Percentiles rank a stretch among this genome's conserved stretches.
phyloP scores from a whole-genome alignment of 1,140 invertebrate genomes.

The Proctacanthus coquilletti region DNA sequence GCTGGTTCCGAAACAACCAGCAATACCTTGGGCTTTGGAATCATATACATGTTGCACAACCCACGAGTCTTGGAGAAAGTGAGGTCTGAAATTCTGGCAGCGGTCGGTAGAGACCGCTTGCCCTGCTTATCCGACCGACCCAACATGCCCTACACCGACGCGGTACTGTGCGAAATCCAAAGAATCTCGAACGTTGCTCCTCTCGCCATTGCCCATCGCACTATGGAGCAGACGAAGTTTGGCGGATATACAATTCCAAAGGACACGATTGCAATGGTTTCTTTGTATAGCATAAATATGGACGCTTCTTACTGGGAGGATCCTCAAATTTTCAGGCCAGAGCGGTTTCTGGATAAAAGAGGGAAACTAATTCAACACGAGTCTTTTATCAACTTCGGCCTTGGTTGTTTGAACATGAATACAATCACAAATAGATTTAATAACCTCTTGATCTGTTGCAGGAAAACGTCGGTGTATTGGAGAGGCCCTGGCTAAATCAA shows the following conservation, averaged over 20 bases:
- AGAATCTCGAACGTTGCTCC: slow-evolving; percentile 42
- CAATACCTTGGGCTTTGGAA: slow-evolving; percentile 42
- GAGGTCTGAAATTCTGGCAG: slow-evolving; percentile 48
- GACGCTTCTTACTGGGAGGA: slow-evolving; percentile 50
- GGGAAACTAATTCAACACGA: slow-evolving; percentile 42
- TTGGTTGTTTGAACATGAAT: slow-evolving; percentile 40
- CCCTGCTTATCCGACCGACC: slow-evolving; percentile 41
- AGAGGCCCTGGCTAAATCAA: slow-evolving; percentile 39
- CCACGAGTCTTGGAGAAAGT: slow-evolving; percentile 46
- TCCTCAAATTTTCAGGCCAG: slow-evolving; percentile 48
- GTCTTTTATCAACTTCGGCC: slow-evolving; percentile 49
- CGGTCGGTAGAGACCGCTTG: slow-evolving; percentile 38
- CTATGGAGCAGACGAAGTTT: slow-evolving; percentile 36
- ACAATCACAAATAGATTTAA: slow-evolving; percentile 4
- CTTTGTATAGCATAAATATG: slow-evolving; percentile 50
- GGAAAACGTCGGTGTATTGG: slow-evolving; percentile 45
- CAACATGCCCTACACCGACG: slow-evolving; percentile 46
- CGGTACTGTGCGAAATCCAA: slow-evolving; percentile 42
- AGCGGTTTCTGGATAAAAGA: slow-evolving; percentile 48
- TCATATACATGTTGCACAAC: slow-evolving; percentile 48
- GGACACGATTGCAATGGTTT: slow-evolving; percentile 50
- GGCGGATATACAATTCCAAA: slow-evolving; percentile 47
- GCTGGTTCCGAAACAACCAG: slow-evolving; percentile 55
- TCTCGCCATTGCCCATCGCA: slow-evolving; percentile 42
- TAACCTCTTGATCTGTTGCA: slow-evolving; percentile 16